Evolutionary conservation across 1,140 invertebrate species (phyloP).

Genomic region (Polypedilum vanderplanki): DNA sequence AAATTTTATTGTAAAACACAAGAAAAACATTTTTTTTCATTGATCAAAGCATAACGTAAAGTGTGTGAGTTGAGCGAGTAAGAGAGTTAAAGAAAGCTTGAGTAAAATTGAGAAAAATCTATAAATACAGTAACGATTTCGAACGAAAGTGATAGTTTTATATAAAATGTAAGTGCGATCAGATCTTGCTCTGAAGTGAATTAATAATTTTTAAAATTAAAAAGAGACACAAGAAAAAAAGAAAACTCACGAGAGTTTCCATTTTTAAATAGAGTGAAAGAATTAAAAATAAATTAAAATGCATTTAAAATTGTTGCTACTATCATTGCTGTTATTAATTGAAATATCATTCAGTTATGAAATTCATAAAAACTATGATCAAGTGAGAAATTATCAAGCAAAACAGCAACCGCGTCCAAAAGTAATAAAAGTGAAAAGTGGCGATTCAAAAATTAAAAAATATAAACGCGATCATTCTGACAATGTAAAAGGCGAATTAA

Average conservation of each 20-base stretch:
- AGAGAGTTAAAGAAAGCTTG: neutral
- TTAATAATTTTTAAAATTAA: neutral
- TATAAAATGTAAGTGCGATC: slow-evolving; percentile 24
- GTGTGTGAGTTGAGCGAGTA: neutral
- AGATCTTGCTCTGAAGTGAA: neutral
- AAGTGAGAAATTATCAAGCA: neutral
- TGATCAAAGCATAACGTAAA: no score
- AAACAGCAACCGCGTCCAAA: neutral
- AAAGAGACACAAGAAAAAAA: neutral
- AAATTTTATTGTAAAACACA: neutral
- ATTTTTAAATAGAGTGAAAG: neutral
- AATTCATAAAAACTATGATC: neutral
- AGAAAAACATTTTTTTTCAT: neutral
- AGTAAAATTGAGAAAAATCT: slow-evolving; percentile 25
- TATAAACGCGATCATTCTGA: neutral
- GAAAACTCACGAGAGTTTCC: neutral
- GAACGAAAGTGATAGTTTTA: slow-evolving; percentile 25
- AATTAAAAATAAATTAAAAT: neutral
- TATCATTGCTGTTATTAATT: neutral
- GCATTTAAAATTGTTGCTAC: neutral
- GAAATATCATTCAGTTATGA: neutral
- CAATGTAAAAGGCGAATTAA: neutral
- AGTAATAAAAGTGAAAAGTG: slow-evolving; percentile 11
- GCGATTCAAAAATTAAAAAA: neutral
- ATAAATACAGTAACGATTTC: neutral